phyloP scores from a whole-genome alignment of 2,797 vertebrate species.

The Enteromius anoplus region DNA sequence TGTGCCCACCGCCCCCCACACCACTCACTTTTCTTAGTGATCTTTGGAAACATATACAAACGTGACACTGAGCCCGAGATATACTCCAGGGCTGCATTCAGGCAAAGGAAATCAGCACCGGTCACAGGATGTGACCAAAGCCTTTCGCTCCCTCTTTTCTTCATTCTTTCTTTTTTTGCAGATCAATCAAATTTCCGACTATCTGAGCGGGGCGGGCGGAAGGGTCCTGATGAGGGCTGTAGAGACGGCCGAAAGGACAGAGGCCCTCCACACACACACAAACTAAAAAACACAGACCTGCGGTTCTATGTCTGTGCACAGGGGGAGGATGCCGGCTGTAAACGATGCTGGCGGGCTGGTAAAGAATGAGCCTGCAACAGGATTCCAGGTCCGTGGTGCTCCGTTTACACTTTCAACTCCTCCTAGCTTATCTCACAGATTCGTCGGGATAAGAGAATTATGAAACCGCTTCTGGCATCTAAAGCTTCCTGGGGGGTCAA shows the following conservation, averaged over 20 bases:
- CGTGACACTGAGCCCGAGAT: slow-evolving; percentile 80
- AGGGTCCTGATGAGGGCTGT: slow-evolving; percentile 50
- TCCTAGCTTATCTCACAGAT: slow-evolving; percentile 81
- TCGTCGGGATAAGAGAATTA: slow-evolving; percentile 84
- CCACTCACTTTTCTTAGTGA: slow-evolving; percentile 71
- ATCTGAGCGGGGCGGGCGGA: slow-evolving; percentile 45
- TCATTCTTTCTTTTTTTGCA: slow-evolving; percentile 58
- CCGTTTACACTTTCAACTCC: slow-evolving; percentile 84
- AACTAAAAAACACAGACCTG: slow-evolving; percentile 61
- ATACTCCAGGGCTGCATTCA: slow-evolving; percentile 80
- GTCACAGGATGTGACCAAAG: slow-evolving; percentile 82
- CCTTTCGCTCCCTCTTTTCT: slow-evolving; percentile 61
- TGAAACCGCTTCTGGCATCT: slow-evolving; percentile 82
- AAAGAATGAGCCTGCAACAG: slow-evolving; percentile 77
- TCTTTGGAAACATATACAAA: slow-evolving; percentile 82
- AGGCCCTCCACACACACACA: slow-evolving; percentile 46
- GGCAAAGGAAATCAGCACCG: slow-evolving; percentile 79
- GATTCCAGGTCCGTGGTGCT: slow-evolving; percentile 73
- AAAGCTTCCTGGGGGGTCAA: slow-evolving; percentile 86
- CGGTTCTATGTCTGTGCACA: slow-evolving; percentile 64
- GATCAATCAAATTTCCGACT: slow-evolving; percentile 74
- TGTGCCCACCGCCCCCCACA: slow-evolving; percentile 44
- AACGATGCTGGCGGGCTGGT: slow-evolving; percentile 63
- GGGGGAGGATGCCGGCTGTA: slow-evolving; percentile 58
- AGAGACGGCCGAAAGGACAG: slow-evolving; percentile 24